These are phyloP conservation scores for Osmoderma eremita DNA, from an alignment of 2,888 invertebrate genomes.

Conservation along the genomic window DNA sequence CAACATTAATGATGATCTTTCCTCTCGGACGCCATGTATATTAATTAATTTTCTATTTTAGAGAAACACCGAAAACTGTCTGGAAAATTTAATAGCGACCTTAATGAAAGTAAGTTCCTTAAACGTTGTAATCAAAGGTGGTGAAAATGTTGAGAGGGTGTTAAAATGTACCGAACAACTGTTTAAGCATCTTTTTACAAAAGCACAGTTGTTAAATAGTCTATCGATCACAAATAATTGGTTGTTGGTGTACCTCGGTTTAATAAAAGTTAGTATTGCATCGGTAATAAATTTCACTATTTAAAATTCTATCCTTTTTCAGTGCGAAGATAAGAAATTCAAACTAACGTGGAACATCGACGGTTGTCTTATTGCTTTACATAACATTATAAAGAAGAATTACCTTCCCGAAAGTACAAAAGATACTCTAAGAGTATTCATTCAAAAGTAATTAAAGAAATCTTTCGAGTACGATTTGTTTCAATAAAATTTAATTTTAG, in stretches of 20 bases:
- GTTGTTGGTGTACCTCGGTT: conserved; percentile 72
- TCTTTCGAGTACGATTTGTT: conserved; percentile 31
- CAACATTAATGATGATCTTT: conserved; percentile 10
- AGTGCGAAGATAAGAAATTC: conserved; percentile 76
- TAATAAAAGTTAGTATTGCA: conserved; percentile 74
- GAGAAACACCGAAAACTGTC: conserved; percentile 51
- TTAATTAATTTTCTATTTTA: conserved; percentile 44
- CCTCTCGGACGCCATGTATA: neutral
- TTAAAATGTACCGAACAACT: conserved; percentile 65
- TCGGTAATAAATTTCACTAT: no score
- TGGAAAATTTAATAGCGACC: conserved; percentile 61
- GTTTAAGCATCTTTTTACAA: conserved; percentile 67
- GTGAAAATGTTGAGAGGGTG: conserved; percentile 61
- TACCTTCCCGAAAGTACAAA: conserved; percentile 67
- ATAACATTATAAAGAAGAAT: conserved; percentile 65
- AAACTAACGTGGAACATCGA: conserved; percentile 72
- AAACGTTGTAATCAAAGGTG: conserved; percentile 65
- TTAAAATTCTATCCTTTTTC: conserved; percentile 50
- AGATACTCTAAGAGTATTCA: conserved; percentile 66
- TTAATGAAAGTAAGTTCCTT: conserved; percentile 69
- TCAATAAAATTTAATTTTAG: conserved; percentile 43
- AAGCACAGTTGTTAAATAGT: conserved; percentile 65
- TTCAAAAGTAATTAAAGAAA: conserved; percentile 60
- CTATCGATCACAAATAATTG: conserved; percentile 71
- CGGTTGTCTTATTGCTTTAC: conserved; percentile 70